Evolutionary conservation across 1,140 invertebrate genomes (phyloP).

Genomic region (Drosophila trapezifrons): DNA sequence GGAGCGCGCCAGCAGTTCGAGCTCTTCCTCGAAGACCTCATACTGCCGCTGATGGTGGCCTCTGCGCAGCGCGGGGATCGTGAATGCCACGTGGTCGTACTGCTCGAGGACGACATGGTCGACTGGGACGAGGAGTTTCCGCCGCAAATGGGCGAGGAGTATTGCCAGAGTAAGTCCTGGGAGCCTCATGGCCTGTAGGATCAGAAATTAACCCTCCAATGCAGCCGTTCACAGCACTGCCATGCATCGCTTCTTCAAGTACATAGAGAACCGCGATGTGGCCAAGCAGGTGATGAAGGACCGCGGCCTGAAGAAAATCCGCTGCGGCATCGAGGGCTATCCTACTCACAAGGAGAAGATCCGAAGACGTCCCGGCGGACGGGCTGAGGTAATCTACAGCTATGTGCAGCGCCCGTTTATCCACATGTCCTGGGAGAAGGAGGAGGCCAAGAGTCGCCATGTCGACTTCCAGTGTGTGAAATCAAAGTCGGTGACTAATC

Average conservation of each 20-base stretch:
- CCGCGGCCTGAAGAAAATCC: conserved; percentile 98
- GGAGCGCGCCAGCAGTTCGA: conserved; percentile 98
- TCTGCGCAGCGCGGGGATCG: conserved; percentile 95
- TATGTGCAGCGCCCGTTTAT: conserved; percentile 99
- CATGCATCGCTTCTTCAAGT: conserved; percentile 99
- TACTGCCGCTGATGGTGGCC: conserved; percentile 97
- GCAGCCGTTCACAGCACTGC: conserved; percentile 94
- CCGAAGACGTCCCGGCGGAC: conserved; percentile 94
- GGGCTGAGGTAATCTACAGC: conserved; percentile 98
- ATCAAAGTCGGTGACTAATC: conserved; percentile 96
- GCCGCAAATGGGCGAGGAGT: conserved; percentile 99
- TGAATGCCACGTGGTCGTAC: conserved; percentile 96
- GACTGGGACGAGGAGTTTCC: conserved; percentile 99
- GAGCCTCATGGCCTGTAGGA: not conserved
- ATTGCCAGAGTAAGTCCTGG: conserved; percentile 92
- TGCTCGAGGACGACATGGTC: conserved; percentile 97
- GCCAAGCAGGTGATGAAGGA: conserved; percentile 99
- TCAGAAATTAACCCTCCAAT: not conserved
- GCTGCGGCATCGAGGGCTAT: conserved; percentile 99
- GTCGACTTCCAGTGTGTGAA: conserved; percentile 99
- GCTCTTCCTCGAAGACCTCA: conserved; percentile 96
- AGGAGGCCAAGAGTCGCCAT: conserved; percentile 99
- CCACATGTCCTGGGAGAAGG: conserved; percentile 99
- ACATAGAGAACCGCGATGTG: conserved; percentile 99
- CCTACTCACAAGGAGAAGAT: conserved; percentile 99